These are phyloP conservation scores for Porites divaricata DNA, from an alignment of 92 coral and sea anemone species.

Conservation along the genomic window DNA sequence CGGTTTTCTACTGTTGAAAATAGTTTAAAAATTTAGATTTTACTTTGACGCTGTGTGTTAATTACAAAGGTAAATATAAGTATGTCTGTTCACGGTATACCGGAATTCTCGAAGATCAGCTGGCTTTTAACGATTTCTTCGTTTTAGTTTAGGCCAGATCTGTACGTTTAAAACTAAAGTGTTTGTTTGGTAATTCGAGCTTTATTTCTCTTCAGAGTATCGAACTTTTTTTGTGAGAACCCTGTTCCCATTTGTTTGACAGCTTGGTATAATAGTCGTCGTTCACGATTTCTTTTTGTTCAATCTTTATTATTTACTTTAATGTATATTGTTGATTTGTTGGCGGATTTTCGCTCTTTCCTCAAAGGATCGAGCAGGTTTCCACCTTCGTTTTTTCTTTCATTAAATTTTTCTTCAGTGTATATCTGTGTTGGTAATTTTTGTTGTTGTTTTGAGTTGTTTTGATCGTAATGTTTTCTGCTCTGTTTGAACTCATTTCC, in stretches of 20 bases:
- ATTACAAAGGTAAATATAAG: constrained; percentile 74
- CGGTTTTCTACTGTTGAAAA: constrained; percentile 48
- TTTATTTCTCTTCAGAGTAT: constrained; percentile 49
- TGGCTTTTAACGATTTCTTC: constrained; percentile 27
- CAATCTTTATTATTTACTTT: constrained; percentile 69
- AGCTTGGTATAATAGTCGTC: constrained; percentile 49
- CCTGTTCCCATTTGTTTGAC: constrained; percentile 47
- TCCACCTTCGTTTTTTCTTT: constrained; percentile 71
- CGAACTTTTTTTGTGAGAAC: constrained; percentile 42
- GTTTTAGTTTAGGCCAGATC: constrained; percentile 33
- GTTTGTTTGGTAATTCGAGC: constrained; percentile 57
- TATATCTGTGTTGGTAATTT: constrained; percentile 63
- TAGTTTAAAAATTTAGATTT: constrained; percentile 63
- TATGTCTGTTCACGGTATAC: constrained; percentile 56
- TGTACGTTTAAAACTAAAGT: constrained; percentile 15
- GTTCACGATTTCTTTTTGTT: constrained; percentile 71
- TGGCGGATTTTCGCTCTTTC: constrained; percentile 69
- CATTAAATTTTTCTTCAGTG: constrained; percentile 87
- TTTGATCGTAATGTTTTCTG: constrained; percentile 23
- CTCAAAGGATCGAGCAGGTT: constrained; percentile 37
- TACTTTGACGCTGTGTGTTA: constrained; percentile 77
- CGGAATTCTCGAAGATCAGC: constrained; percentile 59
- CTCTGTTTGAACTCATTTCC: constrained; percentile 38
- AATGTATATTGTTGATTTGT: constrained; percentile 64
- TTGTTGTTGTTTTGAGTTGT: constrained; percentile 66